Percentiles rank a stretch among this genome's conserved stretches.
These are phyloP conservation scores for Odontamblyopus rebecca DNA, from an alignment of 2,797 vertebrate genomes.

Conservation along the genomic window DNA sequence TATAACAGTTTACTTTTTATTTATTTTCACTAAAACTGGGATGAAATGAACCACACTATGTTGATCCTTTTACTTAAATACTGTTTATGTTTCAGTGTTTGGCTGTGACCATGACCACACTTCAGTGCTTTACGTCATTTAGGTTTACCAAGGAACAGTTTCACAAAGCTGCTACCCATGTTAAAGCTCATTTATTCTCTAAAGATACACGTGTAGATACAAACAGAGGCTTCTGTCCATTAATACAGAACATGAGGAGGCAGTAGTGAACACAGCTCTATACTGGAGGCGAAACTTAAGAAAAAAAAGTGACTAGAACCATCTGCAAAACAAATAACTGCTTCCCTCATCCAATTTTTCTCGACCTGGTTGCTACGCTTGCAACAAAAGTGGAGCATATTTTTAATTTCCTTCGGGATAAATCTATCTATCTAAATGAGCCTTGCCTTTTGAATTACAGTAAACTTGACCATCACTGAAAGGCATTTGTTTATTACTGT, in stretches of 20 bases:
- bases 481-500: not conserved
- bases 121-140: conserved; percentile 37
- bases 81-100: conserved; percentile 24
- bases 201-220: no score
- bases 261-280: no score
- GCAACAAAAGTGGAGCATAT: no score
- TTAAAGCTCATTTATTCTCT: no score
- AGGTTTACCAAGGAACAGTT: not conserved
- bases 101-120: conserved; percentile 16
- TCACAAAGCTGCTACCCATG: not conserved
- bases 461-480: not conserved
- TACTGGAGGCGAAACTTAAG: no score
- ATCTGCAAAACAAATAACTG: no score
- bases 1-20: conserved; percentile 44
- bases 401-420: no score
- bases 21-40: conserved; percentile 23
- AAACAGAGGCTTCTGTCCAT: no score
- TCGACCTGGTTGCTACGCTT: no score
- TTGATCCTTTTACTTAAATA: conserved; percentile 13
- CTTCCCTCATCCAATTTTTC: no score
- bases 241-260: no score
- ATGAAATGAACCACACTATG: conserved; percentile 4
- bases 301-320: no score
- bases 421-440: not conserved
- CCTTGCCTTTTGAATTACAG: not conserved